Conservation (phyloP, 2,113 vertebrate genomes). For the Ceyx margarethae region DNA sequence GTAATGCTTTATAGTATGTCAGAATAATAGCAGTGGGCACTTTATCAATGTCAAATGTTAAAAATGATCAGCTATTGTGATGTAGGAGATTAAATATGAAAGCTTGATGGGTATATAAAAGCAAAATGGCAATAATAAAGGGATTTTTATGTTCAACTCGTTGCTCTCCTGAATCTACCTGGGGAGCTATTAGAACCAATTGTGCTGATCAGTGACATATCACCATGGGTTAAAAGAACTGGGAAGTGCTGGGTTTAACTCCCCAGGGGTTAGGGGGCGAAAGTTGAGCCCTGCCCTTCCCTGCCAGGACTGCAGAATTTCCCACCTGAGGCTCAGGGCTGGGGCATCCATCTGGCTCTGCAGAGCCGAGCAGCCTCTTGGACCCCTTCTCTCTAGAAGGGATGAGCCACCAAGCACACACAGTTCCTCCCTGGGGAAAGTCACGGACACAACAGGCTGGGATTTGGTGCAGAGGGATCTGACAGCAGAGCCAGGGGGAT, state of each 20-base stretch:
- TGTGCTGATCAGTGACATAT: conserved; percentile 58
- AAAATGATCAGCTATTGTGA: conserved; percentile 85
- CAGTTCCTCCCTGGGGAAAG: accelerated
- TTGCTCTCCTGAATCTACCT: conserved; percentile 72
- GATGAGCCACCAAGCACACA: background rate
- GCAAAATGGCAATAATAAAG: conserved; percentile 82
- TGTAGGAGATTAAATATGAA: conserved; percentile 85
- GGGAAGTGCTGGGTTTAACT: background rate
- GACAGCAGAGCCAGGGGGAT: background rate
- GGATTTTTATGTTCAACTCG: conserved; percentile 79
- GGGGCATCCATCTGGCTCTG: accelerated
- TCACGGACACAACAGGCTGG: accelerated
- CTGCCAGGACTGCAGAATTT: background rate
- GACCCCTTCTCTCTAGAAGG: background rate
- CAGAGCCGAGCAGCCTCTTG: background rate
- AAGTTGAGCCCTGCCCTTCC: background rate
- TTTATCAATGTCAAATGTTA: conserved; percentile 88
- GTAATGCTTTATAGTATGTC: conserved; percentile 86
- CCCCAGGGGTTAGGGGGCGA: background rate
- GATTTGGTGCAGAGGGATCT: accelerated
- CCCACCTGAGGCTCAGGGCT: background rate
- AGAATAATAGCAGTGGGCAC: conserved; percentile 82
- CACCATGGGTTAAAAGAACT: conserved; percentile 56
- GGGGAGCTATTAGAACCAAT: conserved; percentile 69
- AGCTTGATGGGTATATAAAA: conserved; percentile 85